Evolutionary conservation across 2,888 invertebrate genomes (phyloP).

Genomic region (Girardia tigrina): DNA sequence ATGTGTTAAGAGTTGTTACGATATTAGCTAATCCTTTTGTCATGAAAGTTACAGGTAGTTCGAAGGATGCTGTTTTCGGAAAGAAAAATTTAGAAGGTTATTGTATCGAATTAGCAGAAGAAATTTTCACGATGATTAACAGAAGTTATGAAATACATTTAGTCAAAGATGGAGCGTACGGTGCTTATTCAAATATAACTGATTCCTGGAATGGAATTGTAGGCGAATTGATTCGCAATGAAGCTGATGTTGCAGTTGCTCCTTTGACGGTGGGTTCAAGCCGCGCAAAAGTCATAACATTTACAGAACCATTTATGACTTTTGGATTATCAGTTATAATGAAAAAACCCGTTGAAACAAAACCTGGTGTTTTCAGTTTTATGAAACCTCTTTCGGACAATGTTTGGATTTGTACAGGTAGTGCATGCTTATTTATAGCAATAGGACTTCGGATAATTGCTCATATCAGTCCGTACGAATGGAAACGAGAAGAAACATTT

Average conservation of each 20-base stretch:
- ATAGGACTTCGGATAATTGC: conserved; percentile 32
- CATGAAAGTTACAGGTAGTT: neutral
- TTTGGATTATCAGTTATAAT: conserved; percentile 38
- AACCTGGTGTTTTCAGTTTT: conserved; percentile 38
- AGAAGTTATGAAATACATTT: conserved; percentile 72
- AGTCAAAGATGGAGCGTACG: conserved; percentile 72
- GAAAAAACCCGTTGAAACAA: conserved; percentile 37
- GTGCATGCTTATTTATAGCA: conserved; percentile 30
- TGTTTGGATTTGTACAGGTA: conserved; percentile 36
- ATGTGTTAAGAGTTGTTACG: conserved; percentile 25
- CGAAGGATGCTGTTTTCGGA: neutral
- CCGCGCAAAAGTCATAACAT: conserved; percentile 36
- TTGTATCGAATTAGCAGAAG: conserved; percentile 74
- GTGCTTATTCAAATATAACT: conserved; percentile 55
- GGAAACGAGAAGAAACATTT: conserved; percentile 36
- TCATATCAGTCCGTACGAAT: conserved; percentile 36
- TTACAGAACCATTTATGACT: conserved; percentile 38
- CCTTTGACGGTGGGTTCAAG: conserved; percentile 37
- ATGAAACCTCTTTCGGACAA: conserved; percentile 31
- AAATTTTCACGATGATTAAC: conserved; percentile 64
- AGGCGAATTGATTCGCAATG: conserved; percentile 50
- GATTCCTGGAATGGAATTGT: conserved; percentile 71
- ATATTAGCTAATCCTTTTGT: conserved; percentile 30
- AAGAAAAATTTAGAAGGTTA: conserved; percentile 60
- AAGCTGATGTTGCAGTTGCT: conserved; percentile 36